Evolutionary conservation across 2,888 invertebrate species (phyloP).

Genomic region (Himalopsyche japonica): DNA sequence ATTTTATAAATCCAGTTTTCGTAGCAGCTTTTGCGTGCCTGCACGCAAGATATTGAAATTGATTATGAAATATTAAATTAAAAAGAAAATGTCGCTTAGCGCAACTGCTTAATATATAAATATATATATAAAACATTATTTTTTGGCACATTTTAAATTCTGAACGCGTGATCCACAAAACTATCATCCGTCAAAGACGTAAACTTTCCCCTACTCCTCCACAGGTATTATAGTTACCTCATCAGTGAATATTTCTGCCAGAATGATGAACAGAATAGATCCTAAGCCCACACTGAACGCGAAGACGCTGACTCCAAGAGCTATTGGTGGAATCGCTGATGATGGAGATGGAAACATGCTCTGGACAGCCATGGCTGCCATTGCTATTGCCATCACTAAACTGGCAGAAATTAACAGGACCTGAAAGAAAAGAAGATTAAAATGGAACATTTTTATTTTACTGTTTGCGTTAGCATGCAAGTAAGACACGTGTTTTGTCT

Average conservation of each 20-base stretch:
- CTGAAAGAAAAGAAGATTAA: background rate
- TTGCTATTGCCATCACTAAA: conserved; percentile 2
- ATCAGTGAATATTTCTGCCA: conserved; percentile 32
- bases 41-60: no score
- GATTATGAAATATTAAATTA: no score
- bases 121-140: no score
- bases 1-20: no score
- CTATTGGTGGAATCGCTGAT: conserved; percentile 26
- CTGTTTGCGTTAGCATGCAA: background rate
- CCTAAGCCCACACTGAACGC: conserved; percentile 32
- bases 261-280: conserved; percentile 31
- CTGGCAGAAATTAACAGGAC: conserved; percentile 24
- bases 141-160: no score
- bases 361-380: conserved; percentile 24
- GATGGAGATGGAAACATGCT: conserved; percentile 13
- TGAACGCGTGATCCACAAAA: no score
- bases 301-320: conserved; percentile 21
- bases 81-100: no score
- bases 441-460: background rate
- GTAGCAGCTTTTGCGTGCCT: no score
- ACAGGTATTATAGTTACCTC: conserved; percentile 13
- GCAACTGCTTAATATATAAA: no score
- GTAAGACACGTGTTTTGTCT: background rate
- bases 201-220: no score
- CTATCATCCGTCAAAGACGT: no score